These are phyloP conservation scores for Sapajus apella DNA, from an alignment of 2,113 vertebrate genomes.

Conservation along the genomic window DNA sequence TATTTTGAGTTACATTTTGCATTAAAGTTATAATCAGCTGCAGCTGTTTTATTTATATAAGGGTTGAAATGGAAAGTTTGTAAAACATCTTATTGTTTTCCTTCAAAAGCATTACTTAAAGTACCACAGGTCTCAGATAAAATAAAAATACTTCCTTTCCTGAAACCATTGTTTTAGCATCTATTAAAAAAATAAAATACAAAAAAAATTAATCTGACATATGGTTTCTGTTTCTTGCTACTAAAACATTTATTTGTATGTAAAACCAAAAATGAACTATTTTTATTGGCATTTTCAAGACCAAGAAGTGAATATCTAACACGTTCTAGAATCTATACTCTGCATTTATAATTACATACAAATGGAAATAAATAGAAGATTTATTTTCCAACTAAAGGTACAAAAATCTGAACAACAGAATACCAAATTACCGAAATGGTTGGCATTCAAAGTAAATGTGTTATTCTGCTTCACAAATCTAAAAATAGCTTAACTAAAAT, in stretches of 20 bases:
- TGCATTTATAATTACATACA: slow-evolving; percentile 58
- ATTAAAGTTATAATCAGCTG: slow-evolving; percentile 51
- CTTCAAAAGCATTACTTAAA: background rate
- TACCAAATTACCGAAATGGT: slow-evolving; percentile 41
- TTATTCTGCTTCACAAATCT: slow-evolving; percentile 50
- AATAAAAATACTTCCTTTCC: slow-evolving; percentile 63
- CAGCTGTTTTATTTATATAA: slow-evolving; percentile 55
- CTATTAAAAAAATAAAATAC: slow-evolving; percentile 62
- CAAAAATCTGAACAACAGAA: slow-evolving; percentile 54
- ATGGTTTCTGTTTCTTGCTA: slow-evolving; percentile 63
- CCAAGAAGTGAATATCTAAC: background rate
- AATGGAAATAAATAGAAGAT: slow-evolving; percentile 57
- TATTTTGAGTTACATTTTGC: slow-evolving; percentile 57
- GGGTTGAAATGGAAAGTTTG: slow-evolving; percentile 49
- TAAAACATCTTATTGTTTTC: background rate
- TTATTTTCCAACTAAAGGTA: slow-evolving; percentile 51
- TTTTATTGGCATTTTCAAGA: slow-evolving; percentile 69
- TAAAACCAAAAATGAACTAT: slow-evolving; percentile 66
- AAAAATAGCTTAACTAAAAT: slow-evolving; percentile 33
- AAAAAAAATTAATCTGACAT: slow-evolving; percentile 49
- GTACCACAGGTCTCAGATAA: slow-evolving; percentile 27
- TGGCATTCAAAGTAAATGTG: slow-evolving; percentile 46
- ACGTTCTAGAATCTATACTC: slow-evolving; percentile 42
- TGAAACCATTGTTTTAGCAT: slow-evolving; percentile 24
- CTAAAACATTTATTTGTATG: slow-evolving; percentile 57